Evolutionary conservation across 2,888 invertebrate genomes (phyloP), one percentile per base, ranked within the genome.

Genomic region (Seira ritae): DNA sequence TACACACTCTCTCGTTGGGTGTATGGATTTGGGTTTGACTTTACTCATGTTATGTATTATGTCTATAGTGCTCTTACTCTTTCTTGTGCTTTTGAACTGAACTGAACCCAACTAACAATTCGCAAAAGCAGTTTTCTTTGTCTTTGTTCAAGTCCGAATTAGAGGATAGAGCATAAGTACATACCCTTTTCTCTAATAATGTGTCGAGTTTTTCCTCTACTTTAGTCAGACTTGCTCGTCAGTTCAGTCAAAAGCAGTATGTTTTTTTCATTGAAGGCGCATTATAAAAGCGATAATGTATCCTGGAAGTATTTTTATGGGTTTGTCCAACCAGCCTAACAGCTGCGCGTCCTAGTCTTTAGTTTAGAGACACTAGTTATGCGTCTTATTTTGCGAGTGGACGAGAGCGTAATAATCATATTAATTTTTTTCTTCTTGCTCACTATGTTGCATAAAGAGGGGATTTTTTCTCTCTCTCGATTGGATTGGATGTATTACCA

Each of bases 251-350:
- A 20, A 2, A 62, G 20, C 20, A 20, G 62, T 62, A 4, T 62
- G 10, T 62, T 19, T 62, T 62, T 62, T 62, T 19, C n/a, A 20
- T 62, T 62, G 22, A 22, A 3, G 62, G 22, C 1, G 62, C 62
- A 62, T 62, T 62, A 12, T 62, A 62, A 62, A 62, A 62, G 62
- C 62, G 20, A 62, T 62, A n/a, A 31, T 50, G 62, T 62, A 20
- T 62, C 62, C 62, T 62, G 62, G 62, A 62, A 15, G 22, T 19
- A 62, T 62, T 62, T 62, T 62, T 50, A 62, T 62, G 62, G 62
- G 20, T 62, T 22, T 50, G 62, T 62, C 62, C 62, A 62, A 1
- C 8, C 15, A 3, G 12, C 15, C 50, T 12, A 50, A 50, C 12
- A 62, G 3, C 62, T 15, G 62, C 62, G 8, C 31, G 31, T 31